Conservation (phyloP, 2,888 invertebrate genomes). For the Scrobipalpa costella region DNA sequence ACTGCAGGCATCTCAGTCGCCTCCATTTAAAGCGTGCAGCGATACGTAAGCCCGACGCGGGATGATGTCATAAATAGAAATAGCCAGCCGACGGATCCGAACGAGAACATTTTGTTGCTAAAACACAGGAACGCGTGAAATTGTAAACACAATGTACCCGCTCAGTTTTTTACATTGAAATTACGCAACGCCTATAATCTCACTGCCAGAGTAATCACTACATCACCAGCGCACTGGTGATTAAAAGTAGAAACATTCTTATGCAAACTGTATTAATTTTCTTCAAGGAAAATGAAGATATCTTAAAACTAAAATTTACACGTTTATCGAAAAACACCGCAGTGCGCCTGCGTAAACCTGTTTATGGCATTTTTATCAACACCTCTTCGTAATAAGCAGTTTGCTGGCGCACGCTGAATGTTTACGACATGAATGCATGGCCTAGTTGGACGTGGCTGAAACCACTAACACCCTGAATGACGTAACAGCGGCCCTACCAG, state of each 20-base stretch:
- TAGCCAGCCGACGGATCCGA: conserved; percentile 71
- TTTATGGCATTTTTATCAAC: conserved; percentile 66
- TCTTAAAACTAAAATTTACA: not conserved
- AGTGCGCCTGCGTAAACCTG: conserved; percentile 49
- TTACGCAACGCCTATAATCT: conserved; percentile 33
- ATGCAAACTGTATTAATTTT: not conserved
- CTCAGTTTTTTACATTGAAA: conserved; percentile 27
- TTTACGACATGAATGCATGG: conserved; percentile 66
- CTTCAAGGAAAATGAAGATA: conserved; percentile 4
- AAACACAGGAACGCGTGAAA: conserved; percentile 59
- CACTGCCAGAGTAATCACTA: not conserved
- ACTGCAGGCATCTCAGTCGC: conserved; percentile 77
- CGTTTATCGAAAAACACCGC: conserved; percentile 33
- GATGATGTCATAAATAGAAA: conserved; percentile 83
- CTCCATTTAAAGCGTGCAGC: conserved; percentile 82
- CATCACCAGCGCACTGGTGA: not conserved
- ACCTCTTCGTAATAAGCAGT: conserved; percentile 31
- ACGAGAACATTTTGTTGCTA: conserved; percentile 65
- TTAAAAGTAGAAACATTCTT: not conserved
- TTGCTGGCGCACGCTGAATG: conserved; percentile 50
- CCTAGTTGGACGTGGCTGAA: conserved; percentile 67
- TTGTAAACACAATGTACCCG: conserved; percentile 51
- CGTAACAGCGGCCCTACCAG: conserved; percentile 57
- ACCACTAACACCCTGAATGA: conserved; percentile 51
- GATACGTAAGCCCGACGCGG: conserved; percentile 79